A percentile compares a stretch with the other conserved stretches of the same genome.
These are phyloP conservation scores for Apus apus DNA, from an alignment of 2,113 vertebrate species.

Conservation along the genomic window DNA sequence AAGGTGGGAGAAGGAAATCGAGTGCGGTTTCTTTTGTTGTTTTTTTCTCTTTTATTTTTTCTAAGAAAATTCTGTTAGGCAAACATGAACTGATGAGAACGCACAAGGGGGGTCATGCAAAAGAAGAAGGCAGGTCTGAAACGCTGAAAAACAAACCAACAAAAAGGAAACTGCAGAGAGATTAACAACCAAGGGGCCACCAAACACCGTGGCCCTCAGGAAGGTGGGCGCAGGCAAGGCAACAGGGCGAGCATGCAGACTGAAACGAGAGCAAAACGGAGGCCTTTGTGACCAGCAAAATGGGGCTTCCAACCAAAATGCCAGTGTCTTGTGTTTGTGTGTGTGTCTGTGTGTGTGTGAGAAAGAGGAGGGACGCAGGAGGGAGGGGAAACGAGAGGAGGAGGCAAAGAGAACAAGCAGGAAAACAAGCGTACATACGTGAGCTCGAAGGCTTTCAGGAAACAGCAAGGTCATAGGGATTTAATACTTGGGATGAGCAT, in stretches of 20 bases:
- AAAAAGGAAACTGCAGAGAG: constrained; percentile 25
- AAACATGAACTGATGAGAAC: neutral
- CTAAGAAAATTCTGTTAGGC: constrained; percentile 12
- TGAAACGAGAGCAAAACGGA: constrained; percentile 31
- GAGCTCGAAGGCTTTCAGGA: neutral
- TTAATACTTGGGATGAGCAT: neutral
- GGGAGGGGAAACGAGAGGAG: neutral
- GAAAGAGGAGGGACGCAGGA: neutral
- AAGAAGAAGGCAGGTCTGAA: constrained; percentile 27
- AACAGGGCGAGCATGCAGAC: constrained; percentile 67
- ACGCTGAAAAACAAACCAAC: constrained; percentile 40
- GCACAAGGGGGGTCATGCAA: constrained; percentile 40
- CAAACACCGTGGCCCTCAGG: neutral
- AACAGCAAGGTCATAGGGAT: neutral
- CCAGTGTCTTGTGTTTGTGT: neutral
- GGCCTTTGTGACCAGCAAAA: constrained; percentile 7
- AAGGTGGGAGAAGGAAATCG: neutral
- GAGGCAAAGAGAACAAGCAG: neutral
- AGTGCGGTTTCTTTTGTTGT: neutral
- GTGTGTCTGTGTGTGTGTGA: neutral
- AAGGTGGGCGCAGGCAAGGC: constrained; percentile 63
- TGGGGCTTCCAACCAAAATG: constrained; percentile 9
- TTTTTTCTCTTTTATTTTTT: neutral
- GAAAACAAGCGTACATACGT: constrained; percentile 2
- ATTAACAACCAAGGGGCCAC: neutral